Evolutionary conservation across 2,113 vertebrate species (phyloP).

Genomic region (Spermophilus dauricus): DNA sequence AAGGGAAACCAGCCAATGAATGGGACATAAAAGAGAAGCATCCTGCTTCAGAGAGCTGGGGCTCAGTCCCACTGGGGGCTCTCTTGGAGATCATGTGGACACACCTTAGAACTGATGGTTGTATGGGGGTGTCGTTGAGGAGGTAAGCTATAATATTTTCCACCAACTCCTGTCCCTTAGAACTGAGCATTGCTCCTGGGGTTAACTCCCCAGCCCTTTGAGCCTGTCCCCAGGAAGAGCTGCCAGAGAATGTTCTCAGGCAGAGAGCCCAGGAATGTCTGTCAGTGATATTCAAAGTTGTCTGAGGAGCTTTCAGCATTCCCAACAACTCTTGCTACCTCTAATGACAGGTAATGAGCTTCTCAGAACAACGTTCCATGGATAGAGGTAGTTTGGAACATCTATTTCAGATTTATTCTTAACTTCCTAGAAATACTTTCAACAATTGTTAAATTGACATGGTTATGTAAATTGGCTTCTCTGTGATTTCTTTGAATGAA

Average conservation of each 20-base stretch:
- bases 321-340: background rate
- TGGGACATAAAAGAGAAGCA: background rate
- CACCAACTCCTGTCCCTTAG: background rate
- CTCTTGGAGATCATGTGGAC: background rate
- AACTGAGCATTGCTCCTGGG: background rate
- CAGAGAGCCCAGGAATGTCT: background rate
- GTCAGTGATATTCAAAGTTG: background rate
- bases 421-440: slow-evolving; percentile 44
- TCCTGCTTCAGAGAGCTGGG: background rate
- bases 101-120: background rate
- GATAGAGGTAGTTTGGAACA: background rate
- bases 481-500: slow-evolving; percentile 41
- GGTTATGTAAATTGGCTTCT: background rate
- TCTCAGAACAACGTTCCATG: background rate
- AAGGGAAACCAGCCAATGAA: background rate
- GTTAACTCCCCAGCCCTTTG: background rate
- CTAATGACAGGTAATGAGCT: background rate
- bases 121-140: no score
- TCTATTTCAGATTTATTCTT: background rate
- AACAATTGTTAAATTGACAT: background rate
- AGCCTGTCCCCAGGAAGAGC: background rate
- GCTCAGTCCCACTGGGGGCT: background rate
- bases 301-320: background rate
- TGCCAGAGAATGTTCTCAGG: background rate
- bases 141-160: background rate